Evolutionary conservation across 1,140 invertebrate species (phyloP), one percentile per base, ranked within the genome.

Genomic region (Zaprionus africanus): DNA sequence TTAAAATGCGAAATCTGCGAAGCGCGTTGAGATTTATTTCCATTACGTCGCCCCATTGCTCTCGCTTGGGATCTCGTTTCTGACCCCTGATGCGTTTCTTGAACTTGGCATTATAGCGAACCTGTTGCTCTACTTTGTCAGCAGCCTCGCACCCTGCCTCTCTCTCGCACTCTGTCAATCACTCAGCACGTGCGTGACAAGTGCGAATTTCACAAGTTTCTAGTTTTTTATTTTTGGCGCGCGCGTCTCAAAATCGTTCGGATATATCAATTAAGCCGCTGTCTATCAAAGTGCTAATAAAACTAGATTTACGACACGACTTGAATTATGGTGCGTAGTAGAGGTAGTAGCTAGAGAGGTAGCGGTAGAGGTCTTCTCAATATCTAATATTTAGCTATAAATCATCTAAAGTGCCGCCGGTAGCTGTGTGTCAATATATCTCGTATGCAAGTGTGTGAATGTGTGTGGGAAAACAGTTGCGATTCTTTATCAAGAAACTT

Each of bases 31-130:
- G 28, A 31, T 15, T 46, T 46, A n/a, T 34, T 36, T 41, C 38
- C 81, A 81, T 72, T 85, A 82, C 82, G 79, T 72, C 81, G 78
- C 26, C n/a, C 6, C n/a, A 41, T 41, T n/a, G n/a, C 38, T n/a
- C 38, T 41, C 41, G 6, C 15, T n/a, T 56, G 54, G 41, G 38
- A 36, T 58, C 56, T 79, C 76, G 79, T 79, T 67, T 71, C 61
- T 65, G 68, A 67, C 49, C 76, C 65, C 31, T 34, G 58, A 71
- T 61, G 82, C 64, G 82, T 79, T 90, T 80, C 77, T 82, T 86
- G 86, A 90, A 86, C 86, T 90, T 90, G 86, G 61, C 73, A 78
- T 73, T 82, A 69, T 9, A 46, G 31, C 34, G 58, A 75, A 84
- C 78, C 69, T 76, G 74, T 84, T 78, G 75, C 67, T 71, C 70